A percentile compares a stretch with the other conserved stretches of the same genome.
phyloP scores from a whole-genome alignment of 2,113 vertebrate genomes.

The Benitochromis conjunctus region DNA sequence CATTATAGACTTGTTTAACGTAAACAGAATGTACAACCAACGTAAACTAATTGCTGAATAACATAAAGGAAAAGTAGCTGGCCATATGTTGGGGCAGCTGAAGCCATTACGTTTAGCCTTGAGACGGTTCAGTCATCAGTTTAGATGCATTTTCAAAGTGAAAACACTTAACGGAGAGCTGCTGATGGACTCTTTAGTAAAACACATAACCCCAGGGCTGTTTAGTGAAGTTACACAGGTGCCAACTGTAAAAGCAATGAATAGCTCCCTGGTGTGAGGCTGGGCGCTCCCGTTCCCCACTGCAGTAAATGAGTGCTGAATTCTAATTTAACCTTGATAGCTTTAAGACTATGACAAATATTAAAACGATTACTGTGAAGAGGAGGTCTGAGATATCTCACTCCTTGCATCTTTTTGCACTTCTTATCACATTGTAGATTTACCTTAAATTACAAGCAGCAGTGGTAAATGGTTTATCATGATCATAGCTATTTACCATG shows the following conservation, averaged over 20 bases:
- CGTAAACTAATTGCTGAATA: neutral
- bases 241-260: conserved; percentile 56
- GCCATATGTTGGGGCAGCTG: conserved; percentile 6
- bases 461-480: neutral
- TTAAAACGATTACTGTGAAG: neutral
- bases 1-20: neutral
- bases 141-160: conserved; percentile 29
- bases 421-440: neutral
- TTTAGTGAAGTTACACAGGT: conserved; percentile 32
- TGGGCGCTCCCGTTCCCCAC: neutral
- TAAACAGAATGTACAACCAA: neutral
- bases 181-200: conserved; percentile 35
- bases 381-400: neutral
- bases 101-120: conserved; percentile 14
- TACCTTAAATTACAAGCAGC: neutral
- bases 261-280: conserved; percentile 27
- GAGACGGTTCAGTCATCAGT: conserved; percentile 7
- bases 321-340: conserved; percentile 33
- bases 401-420: neutral
- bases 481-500: neutral
- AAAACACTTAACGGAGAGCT: conserved; percentile 27
- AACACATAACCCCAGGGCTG: conserved; percentile 28
- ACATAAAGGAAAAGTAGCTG: neutral
- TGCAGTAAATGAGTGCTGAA: conserved; percentile 14
- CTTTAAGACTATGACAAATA: conserved; percentile 16